These are phyloP conservation scores for Melanerpes formicivorus DNA, from an alignment of 2,113 vertebrate species.

Conservation along the genomic window DNA sequence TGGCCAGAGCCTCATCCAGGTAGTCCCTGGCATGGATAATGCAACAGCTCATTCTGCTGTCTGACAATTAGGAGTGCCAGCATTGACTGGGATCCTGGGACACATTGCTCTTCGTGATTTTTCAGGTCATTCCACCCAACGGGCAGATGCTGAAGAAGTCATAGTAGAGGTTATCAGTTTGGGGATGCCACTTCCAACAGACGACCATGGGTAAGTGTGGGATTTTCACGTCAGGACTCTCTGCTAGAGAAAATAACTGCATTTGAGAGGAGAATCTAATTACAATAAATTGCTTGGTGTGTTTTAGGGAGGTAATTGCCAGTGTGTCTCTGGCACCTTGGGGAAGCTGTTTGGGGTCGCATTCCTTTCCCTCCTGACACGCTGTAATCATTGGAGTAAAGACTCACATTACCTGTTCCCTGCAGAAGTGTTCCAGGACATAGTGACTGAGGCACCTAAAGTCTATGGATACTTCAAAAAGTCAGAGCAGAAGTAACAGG, in stretches of 20 bases:
- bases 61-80: slow-evolving; percentile 49
- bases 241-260: neutral
- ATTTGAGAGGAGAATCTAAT: neutral
- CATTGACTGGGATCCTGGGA: neutral
- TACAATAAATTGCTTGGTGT: neutral
- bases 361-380: slow-evolving; percentile 32
- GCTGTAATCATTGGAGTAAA: slow-evolving; percentile 43
- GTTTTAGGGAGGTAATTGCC: slow-evolving; percentile 6
- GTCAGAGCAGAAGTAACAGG: neutral
- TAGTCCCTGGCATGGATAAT: slow-evolving; percentile 6
- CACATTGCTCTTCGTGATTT: slow-evolving; percentile 40
- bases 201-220: neutral
- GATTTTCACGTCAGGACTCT: neutral
- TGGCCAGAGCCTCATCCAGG: too few relatives aligned
- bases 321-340: slow-evolving; percentile 5
- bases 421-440: neutral
- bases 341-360: neutral
- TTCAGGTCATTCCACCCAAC: slow-evolving; percentile 62
- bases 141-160: slow-evolving; percentile 39
- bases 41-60: slow-evolving; percentile 42
- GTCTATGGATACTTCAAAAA: neutral
- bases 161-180: slow-evolving; percentile 30
- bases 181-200: neutral
- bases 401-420: slow-evolving; percentile 30
- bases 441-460: neutral